Evolutionary conservation across 2,113 vertebrate genomes (phyloP).

Genomic region (Myrmophylax atrothorax): DNA sequence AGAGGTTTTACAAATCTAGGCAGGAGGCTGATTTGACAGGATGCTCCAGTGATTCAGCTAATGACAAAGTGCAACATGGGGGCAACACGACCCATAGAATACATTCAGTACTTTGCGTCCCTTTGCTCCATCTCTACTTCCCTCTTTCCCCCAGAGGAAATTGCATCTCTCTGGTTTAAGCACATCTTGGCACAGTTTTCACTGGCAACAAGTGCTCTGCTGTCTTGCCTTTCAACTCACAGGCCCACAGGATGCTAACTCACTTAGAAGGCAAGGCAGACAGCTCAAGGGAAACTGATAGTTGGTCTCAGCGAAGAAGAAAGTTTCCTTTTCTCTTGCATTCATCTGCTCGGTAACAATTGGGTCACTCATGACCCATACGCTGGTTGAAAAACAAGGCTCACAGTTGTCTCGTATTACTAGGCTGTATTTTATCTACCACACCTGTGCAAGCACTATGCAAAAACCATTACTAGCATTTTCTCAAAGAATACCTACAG

Average conservation of each 20-base stretch:
- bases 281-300: not conserved
- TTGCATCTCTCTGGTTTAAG: not conserved
- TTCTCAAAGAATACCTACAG: not conserved
- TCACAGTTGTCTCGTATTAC: not conserved
- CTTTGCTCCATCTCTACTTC: not conserved
- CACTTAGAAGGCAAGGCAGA: not conserved
- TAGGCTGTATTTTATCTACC: not conserved
- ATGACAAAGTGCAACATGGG: not conserved
- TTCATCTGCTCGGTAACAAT: not conserved
- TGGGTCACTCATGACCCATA: not conserved
- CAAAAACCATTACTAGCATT: not conserved
- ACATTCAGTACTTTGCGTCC: not conserved
- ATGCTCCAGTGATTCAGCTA: slow-evolving; percentile 41
- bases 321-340: not conserved
- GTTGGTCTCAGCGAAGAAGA: not conserved
- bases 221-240: not conserved
- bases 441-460: not conserved
- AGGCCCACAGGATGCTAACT: not conserved
- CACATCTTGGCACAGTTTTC: not conserved
- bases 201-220: not conserved
- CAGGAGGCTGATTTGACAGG: slow-evolving; percentile 65
- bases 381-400: not conserved
- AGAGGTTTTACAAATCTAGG: slow-evolving; percentile 42
- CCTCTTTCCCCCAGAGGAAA: not conserved
- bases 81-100: fast-evolving